phyloP scores from a whole-genome alignment of 2,888 invertebrate genomes.

The Escarpia spicata region DNA sequence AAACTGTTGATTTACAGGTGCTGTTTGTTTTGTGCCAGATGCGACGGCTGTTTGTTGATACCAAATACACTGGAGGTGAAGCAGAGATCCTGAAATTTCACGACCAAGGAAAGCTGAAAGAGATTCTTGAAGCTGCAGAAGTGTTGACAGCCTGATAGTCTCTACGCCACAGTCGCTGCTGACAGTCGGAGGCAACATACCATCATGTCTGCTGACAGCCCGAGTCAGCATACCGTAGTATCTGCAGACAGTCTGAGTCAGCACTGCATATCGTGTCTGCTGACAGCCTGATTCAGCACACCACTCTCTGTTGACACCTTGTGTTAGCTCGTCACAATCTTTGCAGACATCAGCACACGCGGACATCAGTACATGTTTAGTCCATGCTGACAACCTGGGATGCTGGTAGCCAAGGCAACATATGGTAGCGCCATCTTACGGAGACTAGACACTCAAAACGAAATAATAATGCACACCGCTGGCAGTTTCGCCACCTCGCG shows the following conservation, averaged over 20 bases:
- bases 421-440: background rate
- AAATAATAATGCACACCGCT: background rate
- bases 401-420: background rate
- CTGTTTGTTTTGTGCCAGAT: slow-evolving; percentile 44
- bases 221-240: no score
- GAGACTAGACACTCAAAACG: background rate
- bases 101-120: slow-evolving; percentile 50
- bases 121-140: slow-evolving; percentile 45
- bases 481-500: background rate
- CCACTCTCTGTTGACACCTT: no score
- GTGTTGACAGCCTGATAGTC: slow-evolving; percentile 21
- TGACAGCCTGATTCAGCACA: no score
- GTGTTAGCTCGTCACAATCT: no score
- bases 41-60: slow-evolving; percentile 58
- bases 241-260: no score
- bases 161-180: background rate
- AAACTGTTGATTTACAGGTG: background rate
- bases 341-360: no score
- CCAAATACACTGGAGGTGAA: slow-evolving; percentile 56
- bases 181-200: no score
- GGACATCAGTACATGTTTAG: no score
- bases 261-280: no score
- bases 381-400: no score
- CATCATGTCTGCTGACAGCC: no score
- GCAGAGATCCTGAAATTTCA: slow-evolving; percentile 53